These are phyloP conservation scores for Homarus gammarus DNA, from an alignment of 2,888 invertebrate genomes.

Conservation along the genomic window DNA sequence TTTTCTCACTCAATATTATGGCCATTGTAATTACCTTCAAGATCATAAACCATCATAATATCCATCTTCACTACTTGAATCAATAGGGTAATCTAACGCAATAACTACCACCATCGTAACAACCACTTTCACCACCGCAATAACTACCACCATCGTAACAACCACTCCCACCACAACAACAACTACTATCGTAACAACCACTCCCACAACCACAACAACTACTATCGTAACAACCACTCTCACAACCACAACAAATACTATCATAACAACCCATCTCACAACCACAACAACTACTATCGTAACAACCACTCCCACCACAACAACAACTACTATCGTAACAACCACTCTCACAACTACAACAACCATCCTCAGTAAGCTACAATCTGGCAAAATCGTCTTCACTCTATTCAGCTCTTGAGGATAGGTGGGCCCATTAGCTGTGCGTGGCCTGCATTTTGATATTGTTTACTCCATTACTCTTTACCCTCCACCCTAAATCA, in stretches of 20 bases:
- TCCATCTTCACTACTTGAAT: no score
- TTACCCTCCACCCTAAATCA: background rate
- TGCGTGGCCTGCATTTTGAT: background rate
- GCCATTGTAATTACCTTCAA: no score
- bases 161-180: background rate
- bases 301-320: background rate
- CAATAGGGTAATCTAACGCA: no score
- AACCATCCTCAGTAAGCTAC: background rate
- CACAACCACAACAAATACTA: background rate
- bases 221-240: background rate
- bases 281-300: background rate
- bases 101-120: no score
- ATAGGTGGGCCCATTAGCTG: background rate
- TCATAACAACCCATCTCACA: background rate
- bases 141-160: no score
- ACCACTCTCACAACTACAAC: background rate
- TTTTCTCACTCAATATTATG: no score
- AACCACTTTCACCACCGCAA: background rate
- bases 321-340: background rate
- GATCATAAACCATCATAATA: no score
- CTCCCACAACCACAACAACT: background rate
- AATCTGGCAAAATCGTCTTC: background rate
- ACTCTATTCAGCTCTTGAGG: background rate
- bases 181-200: background rate
- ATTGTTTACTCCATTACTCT: background rate